Percentiles rank a stretch among this genome's conserved stretches.
Evolutionary conservation across 2,888 invertebrate species (phyloP).

Genomic region (Scotopteryx bipunctaria): DNA sequence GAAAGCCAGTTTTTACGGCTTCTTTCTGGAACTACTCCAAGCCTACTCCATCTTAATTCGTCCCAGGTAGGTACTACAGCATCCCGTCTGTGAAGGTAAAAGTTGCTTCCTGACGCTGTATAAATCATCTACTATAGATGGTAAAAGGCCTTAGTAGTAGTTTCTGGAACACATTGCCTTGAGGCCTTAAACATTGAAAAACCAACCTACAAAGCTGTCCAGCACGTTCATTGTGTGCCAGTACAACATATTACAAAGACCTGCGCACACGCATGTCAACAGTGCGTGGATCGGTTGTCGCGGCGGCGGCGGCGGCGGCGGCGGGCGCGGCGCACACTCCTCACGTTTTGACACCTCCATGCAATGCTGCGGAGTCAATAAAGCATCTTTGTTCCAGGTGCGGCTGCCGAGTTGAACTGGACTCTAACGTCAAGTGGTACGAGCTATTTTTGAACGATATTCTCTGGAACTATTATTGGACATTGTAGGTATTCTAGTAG

Average conservation of each 20-base stretch:
- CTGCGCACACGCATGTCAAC: conserved; percentile 15
- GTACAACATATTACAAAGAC: background rate
- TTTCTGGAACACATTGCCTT: too few species aligned
- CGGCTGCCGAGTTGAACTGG: conserved; percentile 2
- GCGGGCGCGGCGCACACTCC: conserved; percentile 23
- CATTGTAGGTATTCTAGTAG: background rate
- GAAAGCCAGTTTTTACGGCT: too few species aligned
- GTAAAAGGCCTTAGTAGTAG: too few species aligned
- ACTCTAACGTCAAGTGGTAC: background rate
- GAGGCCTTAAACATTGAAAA: too few species aligned
- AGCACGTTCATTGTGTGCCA: conserved; percentile 20
- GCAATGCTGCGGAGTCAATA: conserved; percentile 6
- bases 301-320: too few species aligned
- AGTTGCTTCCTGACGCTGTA: too few species aligned
- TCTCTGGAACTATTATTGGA: conserved; percentile 15
- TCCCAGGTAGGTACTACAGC: too few species aligned
- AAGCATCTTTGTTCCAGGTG: conserved; percentile 32
- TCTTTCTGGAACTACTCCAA: too few species aligned
- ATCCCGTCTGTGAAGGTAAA: too few species aligned
- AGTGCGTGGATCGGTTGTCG: conserved; percentile 29
- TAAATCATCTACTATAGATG: too few species aligned
- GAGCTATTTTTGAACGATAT: conserved; percentile 1
- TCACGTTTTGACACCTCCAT: conserved; percentile 24
- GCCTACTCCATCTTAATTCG: too few species aligned
- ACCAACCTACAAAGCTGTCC: background rate